Percentiles rank a stretch among this genome's conserved stretches.
Evolutionary conservation across 2,888 invertebrate species (phyloP).

Genomic region (Podabrus alpinus): DNA sequence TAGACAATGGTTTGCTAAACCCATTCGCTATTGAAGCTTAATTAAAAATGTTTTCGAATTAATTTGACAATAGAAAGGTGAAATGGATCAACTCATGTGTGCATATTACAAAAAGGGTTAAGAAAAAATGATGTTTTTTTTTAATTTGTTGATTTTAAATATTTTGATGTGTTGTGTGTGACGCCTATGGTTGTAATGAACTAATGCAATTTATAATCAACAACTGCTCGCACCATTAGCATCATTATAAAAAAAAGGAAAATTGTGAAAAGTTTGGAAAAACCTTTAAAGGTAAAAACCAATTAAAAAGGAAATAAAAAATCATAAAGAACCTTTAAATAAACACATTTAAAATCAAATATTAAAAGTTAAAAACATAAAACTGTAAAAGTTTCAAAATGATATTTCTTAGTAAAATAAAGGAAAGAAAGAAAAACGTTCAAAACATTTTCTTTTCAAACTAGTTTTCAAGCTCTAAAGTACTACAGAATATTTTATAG

Average conservation of each 20-base stretch:
- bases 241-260: background rate
- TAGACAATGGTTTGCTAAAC: background rate
- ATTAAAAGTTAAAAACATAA: conserved; percentile 24
- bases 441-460: conserved; percentile 37
- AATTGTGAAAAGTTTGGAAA: background rate
- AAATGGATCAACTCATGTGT: background rate
- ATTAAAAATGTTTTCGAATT: background rate
- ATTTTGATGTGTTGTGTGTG: background rate
- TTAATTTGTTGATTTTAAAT: background rate
- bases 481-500: conserved; percentile 38
- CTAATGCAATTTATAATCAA: background rate
- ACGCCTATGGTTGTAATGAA: background rate
- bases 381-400: conserved; percentile 24
- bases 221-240: background rate
- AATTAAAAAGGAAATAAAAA: background rate
- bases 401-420: conserved; percentile 24
- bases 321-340: background rate
- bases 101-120: background rate
- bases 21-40: background rate
- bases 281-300: background rate
- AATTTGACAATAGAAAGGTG: background rate
- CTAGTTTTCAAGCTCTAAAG: conserved; percentile 39
- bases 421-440: conserved; percentile 21
- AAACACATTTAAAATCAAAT: conserved; percentile 22
- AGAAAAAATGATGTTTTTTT: background rate